phyloP scores from a whole-genome alignment of 2,113 vertebrate species.

The Salvelinus fontinalis region DNA sequence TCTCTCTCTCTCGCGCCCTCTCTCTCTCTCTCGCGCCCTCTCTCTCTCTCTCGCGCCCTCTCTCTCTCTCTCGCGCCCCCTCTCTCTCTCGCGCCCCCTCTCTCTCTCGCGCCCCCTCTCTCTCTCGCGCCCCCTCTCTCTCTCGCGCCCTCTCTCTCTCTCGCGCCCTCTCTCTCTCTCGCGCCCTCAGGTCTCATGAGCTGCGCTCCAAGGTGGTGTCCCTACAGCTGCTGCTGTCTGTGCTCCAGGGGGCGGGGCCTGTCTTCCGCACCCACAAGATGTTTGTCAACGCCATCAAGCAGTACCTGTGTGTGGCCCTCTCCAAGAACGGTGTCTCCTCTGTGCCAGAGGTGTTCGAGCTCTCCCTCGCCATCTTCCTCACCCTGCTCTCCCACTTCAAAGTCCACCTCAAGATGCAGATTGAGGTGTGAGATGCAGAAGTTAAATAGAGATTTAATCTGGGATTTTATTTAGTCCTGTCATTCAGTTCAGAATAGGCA shows the following conservation, averaged over 20 bases:
- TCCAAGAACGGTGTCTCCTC: constrained; percentile 97
- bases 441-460: no score
- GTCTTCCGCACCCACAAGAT: constrained; percentile 96
- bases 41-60: no score
- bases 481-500: no score
- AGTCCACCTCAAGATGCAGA: constrained; percentile 98
- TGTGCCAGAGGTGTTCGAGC: constrained; percentile 96
- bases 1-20: no score
- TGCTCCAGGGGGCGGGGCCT: constrained; percentile 92
- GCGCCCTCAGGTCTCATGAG: constrained; percentile 87
- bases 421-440: constrained; percentile 81
- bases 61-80: not conserved
- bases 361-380: constrained; percentile 97
- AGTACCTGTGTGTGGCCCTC: constrained; percentile 95
- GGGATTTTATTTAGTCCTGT: no score
- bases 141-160: not conserved
- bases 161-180: not conserved
- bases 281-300: constrained; percentile 98
- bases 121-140: no score
- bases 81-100: not conserved
- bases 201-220: constrained; percentile 95
- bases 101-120: not conserved
- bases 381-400: constrained; percentile 97
- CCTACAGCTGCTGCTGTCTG: constrained; percentile 92
- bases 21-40: no score